Base-by-base conservation (phyloP, 1,140 invertebrate species). In the Belonocnema kinseyi region DNA sequence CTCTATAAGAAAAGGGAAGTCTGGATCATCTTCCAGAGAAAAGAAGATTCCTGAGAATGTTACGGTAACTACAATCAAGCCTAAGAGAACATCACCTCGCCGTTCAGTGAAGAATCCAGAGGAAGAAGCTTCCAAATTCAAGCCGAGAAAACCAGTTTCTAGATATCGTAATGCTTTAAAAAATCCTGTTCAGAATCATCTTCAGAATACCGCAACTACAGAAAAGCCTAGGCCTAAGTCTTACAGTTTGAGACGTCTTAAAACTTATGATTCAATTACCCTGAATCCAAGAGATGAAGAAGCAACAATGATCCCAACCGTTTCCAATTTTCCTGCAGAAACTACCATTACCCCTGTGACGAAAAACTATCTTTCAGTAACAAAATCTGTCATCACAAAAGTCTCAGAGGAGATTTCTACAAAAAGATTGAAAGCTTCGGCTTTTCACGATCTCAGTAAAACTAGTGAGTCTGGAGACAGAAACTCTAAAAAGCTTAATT, bases 391-490 rank as follows among this genome's bases (percentile, higher is more conserved):
- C 0, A 46, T 13, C 40, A 14, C 61, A 16, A 40, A 26, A 66
- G 40, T 66, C 33, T 66, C 61, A 8, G 61, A 66, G 40, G 61
- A 66, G 33, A 66, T 66, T 1, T 66, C 61, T 14, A 16, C 61
- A 16, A 66, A 40, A 14, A 66, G 40, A 40, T 26, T 66, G 3
- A 66, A 33, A 16, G 40, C 54, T 12, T 19, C 17, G 11, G 17
- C 21, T 11, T 11, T 66, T 16, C 33, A 66, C n/a, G 61, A 40
- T 40, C 33, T 66, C 0, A 3, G 33, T 2, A 66, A 33, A 33
- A 40, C 13, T n/a, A 40, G 4, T 33, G 58, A 21, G 3, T 14
- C 21, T 61, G 11, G 33, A 11, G 33, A 11, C 10, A 10, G 54
- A 56, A 5, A 12, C n/a, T 66, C n/a, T 14, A 40, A 66, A 2